Percentiles rank a stretch among this genome's conserved stretches.
Conservation (phyloP, 2,113 vertebrate genomes). For the Hippocampus guttulatus region DNA sequence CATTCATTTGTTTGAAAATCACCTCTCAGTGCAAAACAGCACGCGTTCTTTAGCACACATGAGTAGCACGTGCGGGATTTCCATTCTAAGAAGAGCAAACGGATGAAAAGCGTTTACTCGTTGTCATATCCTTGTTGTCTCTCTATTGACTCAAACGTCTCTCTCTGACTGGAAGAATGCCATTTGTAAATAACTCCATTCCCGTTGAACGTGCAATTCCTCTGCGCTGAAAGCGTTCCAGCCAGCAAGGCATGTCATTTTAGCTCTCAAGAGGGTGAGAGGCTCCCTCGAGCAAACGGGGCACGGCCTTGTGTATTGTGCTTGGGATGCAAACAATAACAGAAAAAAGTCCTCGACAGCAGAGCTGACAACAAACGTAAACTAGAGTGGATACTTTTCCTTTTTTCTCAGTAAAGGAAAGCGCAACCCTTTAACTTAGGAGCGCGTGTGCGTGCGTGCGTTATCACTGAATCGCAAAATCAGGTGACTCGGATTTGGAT, state of each 20-base stretch:
- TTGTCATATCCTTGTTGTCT: constrained; percentile 27
- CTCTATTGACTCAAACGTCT: constrained; percentile 32
- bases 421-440: not conserved
- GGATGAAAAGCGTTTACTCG: constrained; percentile 7
- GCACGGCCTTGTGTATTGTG: constrained; percentile 39
- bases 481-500: no score
- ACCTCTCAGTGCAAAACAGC: not conserved
- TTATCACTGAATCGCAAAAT: no score
- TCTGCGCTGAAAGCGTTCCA: constrained; percentile 34
- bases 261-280: constrained; percentile 40
- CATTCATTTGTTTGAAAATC: not conserved
- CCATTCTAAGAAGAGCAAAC: constrained; percentile 16
- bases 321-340: constrained; percentile 26
- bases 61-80: constrained; percentile 17
- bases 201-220: constrained; percentile 41
- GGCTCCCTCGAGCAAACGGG: constrained; percentile 32
- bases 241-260: constrained; percentile 42
- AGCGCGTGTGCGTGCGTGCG: not conserved
- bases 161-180: constrained; percentile 24
- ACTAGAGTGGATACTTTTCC: constrained; percentile 21
- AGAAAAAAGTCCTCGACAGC: constrained; percentile 23
- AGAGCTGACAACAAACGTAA: constrained; percentile 32
- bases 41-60: not conserved
- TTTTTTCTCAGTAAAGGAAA: not conserved
- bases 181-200: constrained; percentile 43